A percentile compares a stretch with the other conserved stretches of the same genome.
Conservation (phyloP, 2,797 vertebrate species). For the Sylvia borin region DNA sequence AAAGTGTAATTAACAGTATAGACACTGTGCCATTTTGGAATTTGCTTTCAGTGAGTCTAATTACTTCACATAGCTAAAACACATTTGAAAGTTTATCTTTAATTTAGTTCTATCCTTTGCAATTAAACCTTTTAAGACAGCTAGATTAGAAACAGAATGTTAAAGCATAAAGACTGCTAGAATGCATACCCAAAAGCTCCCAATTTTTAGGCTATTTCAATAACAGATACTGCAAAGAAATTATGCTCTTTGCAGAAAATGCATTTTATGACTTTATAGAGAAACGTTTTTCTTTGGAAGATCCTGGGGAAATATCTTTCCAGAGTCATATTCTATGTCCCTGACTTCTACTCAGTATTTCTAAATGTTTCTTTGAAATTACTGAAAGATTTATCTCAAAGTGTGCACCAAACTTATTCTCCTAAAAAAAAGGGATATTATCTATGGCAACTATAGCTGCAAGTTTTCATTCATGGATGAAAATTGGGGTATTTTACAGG, state of each 20-base stretch:
- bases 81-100: slow-evolving; percentile 35
- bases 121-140: slow-evolving; percentile 32
- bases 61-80: neutral
- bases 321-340: neutral
- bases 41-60: slow-evolving; percentile 21
- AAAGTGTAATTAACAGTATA: slow-evolving; percentile 45
- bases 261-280: neutral
- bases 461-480: neutral
- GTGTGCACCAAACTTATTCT: neutral
- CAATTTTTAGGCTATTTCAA: neutral
- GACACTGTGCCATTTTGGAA: slow-evolving; percentile 15
- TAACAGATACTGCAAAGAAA: neutral
- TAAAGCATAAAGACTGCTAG: neutral
- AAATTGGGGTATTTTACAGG: neutral
- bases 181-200: neutral
- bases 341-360: neutral
- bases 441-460: neutral
- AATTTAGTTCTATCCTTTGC: slow-evolving; percentile 42
- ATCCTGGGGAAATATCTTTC: neutral
- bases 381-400: neutral
- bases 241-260: neutral
- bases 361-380: neutral
- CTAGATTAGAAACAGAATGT: neutral
- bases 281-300: neutral
- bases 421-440: neutral